Evolutionary conservation across 2,888 invertebrate species (phyloP), one percentile per base, ranked within the genome.

Genomic region (Odiellus spinosus): DNA sequence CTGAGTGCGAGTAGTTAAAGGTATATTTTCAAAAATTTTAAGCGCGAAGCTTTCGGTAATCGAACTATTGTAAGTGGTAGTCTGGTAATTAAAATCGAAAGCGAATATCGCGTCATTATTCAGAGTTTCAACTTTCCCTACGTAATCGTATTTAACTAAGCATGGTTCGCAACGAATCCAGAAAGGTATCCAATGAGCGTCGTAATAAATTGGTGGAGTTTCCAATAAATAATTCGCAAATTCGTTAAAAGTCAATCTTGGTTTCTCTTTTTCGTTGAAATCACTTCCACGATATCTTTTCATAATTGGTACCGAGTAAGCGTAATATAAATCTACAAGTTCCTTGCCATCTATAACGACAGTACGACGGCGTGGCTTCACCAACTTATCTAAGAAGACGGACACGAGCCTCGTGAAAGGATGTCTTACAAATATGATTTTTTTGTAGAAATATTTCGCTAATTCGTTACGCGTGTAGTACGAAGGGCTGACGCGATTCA

Each of bases 111-210:
- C 54, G 35, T 55, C 56, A 11, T 44, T 58, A 71, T 67, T 56
- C 75, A 65, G 65, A 73, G 73, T 54, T 67, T 60, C 58, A 67
- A 67, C 58, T 42, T 56, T 56, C 2, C 55, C 56, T 5, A 56
- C 49, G 39, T 55, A 54, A 35, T 54, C 53, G 40, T 56, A 56
- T 15, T 51, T 48, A 12, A 51, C 49, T 8, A 45, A 35, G 66
- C 85, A 85, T 1, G 85, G 85, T 32, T 85, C 84, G 63, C 85
- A 86, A 64, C 85, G 84, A 59, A 76, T 76, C 0, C 78, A 77
- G 56, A 82, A 77, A 0, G 85, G 82, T n/a, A 82, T 80, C 78
- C 84, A 84, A 63, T 85, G 85, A 82, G 85, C 85, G 63, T 86
- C 84, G 55, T 83, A 69, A 3, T 73, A 68, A 42, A 76, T 70